Percentiles rank a stretch among this genome's conserved stretches.
phyloP scores from a whole-genome alignment of 2,797 vertebrate species.

The Anguilla obscura region DNA sequence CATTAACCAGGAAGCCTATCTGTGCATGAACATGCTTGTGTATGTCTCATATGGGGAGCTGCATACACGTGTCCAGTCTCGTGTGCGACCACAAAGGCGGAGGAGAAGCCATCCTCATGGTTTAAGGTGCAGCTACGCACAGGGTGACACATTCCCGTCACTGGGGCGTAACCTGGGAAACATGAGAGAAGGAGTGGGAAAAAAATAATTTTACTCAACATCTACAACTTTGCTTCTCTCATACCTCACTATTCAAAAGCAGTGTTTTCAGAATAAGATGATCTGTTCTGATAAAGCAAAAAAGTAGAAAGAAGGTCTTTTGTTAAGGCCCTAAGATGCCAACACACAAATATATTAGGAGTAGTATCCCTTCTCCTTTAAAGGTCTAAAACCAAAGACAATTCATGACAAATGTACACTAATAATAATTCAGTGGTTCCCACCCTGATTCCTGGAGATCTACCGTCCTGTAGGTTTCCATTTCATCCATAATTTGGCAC shows the following conservation, averaged over 20 bases:
- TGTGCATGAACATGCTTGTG: background rate
- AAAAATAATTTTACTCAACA: background rate
- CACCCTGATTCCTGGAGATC: too few relatives aligned
- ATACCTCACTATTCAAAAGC: background rate
- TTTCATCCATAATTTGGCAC: too few relatives aligned
- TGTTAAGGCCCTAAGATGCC: background rate
- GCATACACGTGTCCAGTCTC: slow-evolving; percentile 99
- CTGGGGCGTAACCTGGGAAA: slow-evolving; percentile 88
- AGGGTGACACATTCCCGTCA: slow-evolving; percentile 97
- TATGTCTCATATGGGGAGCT: background rate
- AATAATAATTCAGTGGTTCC: too few relatives aligned
- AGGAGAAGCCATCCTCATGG: slow-evolving; percentile 98
- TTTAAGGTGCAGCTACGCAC: slow-evolving; percentile 97
- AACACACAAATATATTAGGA: background rate
- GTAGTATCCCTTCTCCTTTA: background rate
- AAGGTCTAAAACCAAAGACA: background rate
- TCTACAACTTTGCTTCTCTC: background rate
- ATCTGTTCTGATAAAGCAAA: background rate
- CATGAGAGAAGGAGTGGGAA: background rate
- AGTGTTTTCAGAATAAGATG: background rate
- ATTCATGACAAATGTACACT: background rate
- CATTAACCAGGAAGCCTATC: background rate
- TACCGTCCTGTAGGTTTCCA: too few relatives aligned
- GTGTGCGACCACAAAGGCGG: slow-evolving; percentile 96
- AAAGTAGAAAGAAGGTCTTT: too few relatives aligned